phyloP scores from a whole-genome alignment of 2,113 vertebrate genomes.

The Cyprinodon brontotheroides region DNA sequence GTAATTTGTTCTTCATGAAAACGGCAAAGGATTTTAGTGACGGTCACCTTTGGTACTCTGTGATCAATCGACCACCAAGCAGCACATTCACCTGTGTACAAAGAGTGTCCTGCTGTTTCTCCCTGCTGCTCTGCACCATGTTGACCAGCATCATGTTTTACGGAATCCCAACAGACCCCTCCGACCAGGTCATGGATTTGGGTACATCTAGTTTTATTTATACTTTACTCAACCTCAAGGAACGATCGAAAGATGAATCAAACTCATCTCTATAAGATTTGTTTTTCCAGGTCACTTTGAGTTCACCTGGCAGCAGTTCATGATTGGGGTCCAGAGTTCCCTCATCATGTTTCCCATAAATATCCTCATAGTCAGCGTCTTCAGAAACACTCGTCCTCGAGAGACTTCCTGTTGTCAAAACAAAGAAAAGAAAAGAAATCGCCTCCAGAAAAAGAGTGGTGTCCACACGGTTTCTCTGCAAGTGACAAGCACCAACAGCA shows the following conservation, averaged over 20 bases:
- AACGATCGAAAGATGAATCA: not conserved
- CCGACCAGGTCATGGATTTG: slow-evolving; percentile 92
- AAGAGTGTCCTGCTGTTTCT: slow-evolving; percentile 92
- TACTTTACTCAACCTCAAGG: not conserved
- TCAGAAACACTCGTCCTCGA: slow-evolving; percentile 79
- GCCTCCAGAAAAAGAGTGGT: slow-evolving; percentile 44
- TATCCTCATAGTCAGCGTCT: slow-evolving; percentile 91
- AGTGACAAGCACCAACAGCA: slow-evolving; percentile 17
- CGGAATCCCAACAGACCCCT: slow-evolving; percentile 89
- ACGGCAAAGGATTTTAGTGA: slow-evolving; percentile 88
- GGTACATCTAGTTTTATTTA: slow-evolving; percentile 72
- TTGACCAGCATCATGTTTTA: slow-evolving; percentile 95
- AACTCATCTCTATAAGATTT: fast-evolving
- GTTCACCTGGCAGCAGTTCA: slow-evolving; percentile 94
- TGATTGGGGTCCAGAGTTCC: slow-evolving; percentile 91
- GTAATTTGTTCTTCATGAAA: slow-evolving; percentile 91
- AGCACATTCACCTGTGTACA: slow-evolving; percentile 90
- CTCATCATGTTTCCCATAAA: slow-evolving; percentile 94
- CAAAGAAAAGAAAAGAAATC: slow-evolving; percentile 42
- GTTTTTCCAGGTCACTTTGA: slow-evolving; percentile 83
- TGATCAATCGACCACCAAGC: slow-evolving; percentile 83
- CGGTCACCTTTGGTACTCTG: slow-evolving; percentile 90
- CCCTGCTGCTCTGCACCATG: slow-evolving; percentile 93
- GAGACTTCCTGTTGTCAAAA: slow-evolving; percentile 50
- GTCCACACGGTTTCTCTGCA: slow-evolving; percentile 49